Percentiles rank a stretch among this genome's conserved stretches.
Evolutionary conservation across 2,888 invertebrate species (phyloP).

Genomic region (Lamellibrachia columna): DNA sequence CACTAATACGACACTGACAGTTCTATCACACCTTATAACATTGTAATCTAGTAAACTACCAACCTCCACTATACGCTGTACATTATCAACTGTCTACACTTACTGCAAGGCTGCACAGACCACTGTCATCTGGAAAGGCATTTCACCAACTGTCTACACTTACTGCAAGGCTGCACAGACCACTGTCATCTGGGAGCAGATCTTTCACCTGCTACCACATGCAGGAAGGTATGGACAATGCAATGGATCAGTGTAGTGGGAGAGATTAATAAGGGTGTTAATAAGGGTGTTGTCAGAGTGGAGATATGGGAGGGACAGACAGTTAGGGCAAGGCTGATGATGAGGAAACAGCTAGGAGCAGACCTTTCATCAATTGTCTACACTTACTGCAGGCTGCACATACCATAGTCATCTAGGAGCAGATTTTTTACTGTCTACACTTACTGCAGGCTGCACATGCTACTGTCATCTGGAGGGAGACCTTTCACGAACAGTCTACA

Average conservation of each 20-base stretch:
- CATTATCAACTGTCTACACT: neutral
- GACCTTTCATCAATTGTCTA: neutral
- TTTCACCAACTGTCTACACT: neutral
- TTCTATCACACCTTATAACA: too few species aligned
- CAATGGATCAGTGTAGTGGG: neutral
- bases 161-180: neutral
- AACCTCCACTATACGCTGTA: too few species aligned
- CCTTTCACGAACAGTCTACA: neutral
- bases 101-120: neutral
- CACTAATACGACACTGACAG: too few species aligned
- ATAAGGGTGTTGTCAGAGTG: too few species aligned
- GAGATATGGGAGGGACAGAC: neutral
- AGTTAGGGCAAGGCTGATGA: neutral
- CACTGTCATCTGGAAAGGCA: neutral
- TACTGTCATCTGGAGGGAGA: slow-evolving; percentile 44
- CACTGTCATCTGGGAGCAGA: neutral
- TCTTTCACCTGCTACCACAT: neutral
- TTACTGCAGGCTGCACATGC: slow-evolving; percentile 49
- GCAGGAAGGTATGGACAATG: neutral
- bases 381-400: neutral
- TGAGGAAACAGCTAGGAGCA: neutral
- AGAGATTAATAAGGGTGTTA: neutral
- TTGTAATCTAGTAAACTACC: too few species aligned
- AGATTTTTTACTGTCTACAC: neutral
- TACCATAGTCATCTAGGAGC: neutral